These are phyloP conservation scores for Platyscapa corneri DNA, from an alignment of 1,140 invertebrate genomes.

Conservation along the genomic window DNA sequence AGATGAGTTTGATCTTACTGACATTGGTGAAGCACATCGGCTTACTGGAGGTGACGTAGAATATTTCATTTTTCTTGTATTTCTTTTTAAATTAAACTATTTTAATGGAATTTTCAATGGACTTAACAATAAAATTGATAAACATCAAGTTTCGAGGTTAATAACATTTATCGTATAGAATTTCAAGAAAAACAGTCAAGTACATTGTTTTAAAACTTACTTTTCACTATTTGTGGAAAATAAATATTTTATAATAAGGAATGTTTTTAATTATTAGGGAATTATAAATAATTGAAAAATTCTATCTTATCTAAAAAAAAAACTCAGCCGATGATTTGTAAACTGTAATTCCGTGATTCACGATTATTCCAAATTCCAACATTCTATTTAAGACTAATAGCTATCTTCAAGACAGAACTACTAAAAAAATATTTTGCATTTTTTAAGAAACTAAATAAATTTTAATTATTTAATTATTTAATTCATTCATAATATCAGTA, in stretches of 20 bases:
- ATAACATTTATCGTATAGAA: not conserved
- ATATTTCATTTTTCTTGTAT: constrained; percentile 78
- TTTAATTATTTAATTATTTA: not conserved
- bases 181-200: not conserved
- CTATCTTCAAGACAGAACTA: not conserved
- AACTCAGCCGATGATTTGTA: not conserved
- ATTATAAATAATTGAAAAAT: not conserved
- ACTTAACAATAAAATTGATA: not conserved
- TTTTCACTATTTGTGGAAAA: not conserved
- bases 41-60: constrained; percentile 77
- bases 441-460: not conserved
- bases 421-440: not conserved
- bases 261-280: not conserved
- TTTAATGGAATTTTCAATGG: not conserved
- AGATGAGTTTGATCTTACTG: constrained; percentile 62
- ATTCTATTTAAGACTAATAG: not conserved
- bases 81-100: not conserved
- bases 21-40: constrained; percentile 70
- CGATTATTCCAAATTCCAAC: constrained; percentile 12
- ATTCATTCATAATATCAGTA: too few species aligned
- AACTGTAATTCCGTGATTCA: not conserved
- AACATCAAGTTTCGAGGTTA: constrained; percentile 5
- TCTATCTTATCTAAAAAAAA: not conserved
- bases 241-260: not conserved
- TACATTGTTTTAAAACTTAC: not conserved